phyloP scores from a whole-genome alignment of 2,797 vertebrate species.

The Agapornis canus region DNA sequence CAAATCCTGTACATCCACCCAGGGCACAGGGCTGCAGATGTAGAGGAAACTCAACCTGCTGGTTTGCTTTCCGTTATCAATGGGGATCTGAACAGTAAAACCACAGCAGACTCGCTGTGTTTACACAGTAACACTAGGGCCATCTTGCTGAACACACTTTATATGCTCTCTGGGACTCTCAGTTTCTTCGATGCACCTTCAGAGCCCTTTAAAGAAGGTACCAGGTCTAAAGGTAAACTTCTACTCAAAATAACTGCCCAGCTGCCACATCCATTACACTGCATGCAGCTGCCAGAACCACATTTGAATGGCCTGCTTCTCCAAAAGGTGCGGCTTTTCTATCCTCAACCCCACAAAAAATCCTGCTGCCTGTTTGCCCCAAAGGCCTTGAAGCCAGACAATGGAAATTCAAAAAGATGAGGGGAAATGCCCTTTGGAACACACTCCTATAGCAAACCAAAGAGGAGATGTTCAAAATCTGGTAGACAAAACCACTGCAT shows the following conservation, averaged over 20 bases:
- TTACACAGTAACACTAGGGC: neutral
- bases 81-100: accelerated
- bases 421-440: neutral
- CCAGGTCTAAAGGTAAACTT: neutral
- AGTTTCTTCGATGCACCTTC: accelerated
- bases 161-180: neutral
- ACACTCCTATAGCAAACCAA: accelerated
- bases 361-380: neutral
- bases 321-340: neutral
- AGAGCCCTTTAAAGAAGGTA: neutral
- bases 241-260: accelerated
- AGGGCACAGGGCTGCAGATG: accelerated
- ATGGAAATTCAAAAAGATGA: neutral
- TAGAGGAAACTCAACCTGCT: neutral
- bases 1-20: neutral
- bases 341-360: neutral
- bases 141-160: neutral
- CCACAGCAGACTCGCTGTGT: neutral
- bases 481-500: neutral
- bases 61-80: accelerated
- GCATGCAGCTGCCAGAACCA: accelerated
- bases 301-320: neutral
- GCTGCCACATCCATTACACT: accelerated
- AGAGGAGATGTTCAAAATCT: neutral
- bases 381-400: neutral